Evolutionary conservation across 1,140 invertebrate species (phyloP), one percentile per base, ranked within the genome.

Genomic region (Ephestia elutella): DNA sequence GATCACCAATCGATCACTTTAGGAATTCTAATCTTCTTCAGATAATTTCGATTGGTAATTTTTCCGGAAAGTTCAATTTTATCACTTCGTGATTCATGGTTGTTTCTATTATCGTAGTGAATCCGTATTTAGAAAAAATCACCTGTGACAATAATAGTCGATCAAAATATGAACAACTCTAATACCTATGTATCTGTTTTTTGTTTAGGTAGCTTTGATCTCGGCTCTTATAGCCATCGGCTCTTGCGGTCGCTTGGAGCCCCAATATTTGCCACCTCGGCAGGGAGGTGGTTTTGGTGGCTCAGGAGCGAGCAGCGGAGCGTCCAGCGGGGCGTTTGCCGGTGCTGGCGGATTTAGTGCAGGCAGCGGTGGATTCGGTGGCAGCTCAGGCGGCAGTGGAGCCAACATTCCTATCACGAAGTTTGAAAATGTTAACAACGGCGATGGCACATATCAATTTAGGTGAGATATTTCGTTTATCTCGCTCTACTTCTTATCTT

Each of bases 351-450:
- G 56, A 2, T 65, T 65, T 17, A 55, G 59, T 0, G 38, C 38
- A 2, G 38, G 56, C 57, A 56, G 57, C 55, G 66, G 35, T 38
- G 73, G 51, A 0, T 62, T 61, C 25, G 53, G 62, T 0, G 53
- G 48, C 5, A 48, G 65, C 28, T 62, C 69, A 10, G 68, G 64
- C 4, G 44, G 38, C 7, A 62, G 67, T 51, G 61, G 69, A 25
- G 61, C 76, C 18, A 66, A 87, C 55, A 85, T 90, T 50, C 90
- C 90, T 0, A 92, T 92, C 57, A 70, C 89, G 3, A 81, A 84
- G 57, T 91, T 89, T 63, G 86, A 90, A 17, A 91, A 90, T 54
- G 89, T 90, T 60, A 90, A 91, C 65, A 90, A 90, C 57, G 90
- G 88, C 5, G 90, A 91, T 63, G 91, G 91, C 21, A 89, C 79